Evolutionary conservation across 1,140 invertebrate genomes (phyloP), one percentile per base, ranked within the genome.

Genomic region (Heliconius hewitsoni): DNA sequence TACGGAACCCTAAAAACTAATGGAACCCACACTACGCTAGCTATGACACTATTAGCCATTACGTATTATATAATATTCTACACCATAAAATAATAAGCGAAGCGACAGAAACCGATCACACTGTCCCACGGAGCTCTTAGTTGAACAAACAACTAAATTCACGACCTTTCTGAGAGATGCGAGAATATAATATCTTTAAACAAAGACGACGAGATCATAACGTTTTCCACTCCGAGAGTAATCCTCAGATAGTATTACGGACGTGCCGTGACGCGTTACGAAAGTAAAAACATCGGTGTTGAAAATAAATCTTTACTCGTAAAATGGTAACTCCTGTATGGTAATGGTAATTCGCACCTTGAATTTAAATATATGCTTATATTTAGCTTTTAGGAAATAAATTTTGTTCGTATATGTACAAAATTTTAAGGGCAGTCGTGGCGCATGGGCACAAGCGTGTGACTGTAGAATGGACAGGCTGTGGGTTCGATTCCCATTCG

Each of bases 131-230:
- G 57, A 80, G 84, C 85, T 87, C 81, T 88, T 85, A 85, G 86
- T 83, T 84, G 76, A 79, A 70, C 83, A 88, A 86, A 88, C 86
- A 87, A 85, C 81, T 50, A 84, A 86, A 87, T 84, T 83, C 81
- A 81, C 80, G 80, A 81, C 77, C 81, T 78, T 71, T n/a, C 74
- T 39, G 60, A 55, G 80, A 73, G 78, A 83, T 57, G 81, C 70
- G 74, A 76, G 79, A 80, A 83, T 80, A 46, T 74, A 78, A 83
- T 83, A 83, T 83, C 82, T 81, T 83, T 81, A 83, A 83, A 83
- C 82, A 83, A 74, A 78, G 74, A 75, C 70, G 50, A 76, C 70
- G 66, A 76, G 73, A 78, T 83, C 71, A 79, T 79, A 76, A 79
- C 74, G 74, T 81, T 78, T 80, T 77, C 79, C 70, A 80, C 76